Base-by-base conservation (phyloP, 2,888 invertebrate genomes). In the Sepioteuthis lessoniana region DNA sequence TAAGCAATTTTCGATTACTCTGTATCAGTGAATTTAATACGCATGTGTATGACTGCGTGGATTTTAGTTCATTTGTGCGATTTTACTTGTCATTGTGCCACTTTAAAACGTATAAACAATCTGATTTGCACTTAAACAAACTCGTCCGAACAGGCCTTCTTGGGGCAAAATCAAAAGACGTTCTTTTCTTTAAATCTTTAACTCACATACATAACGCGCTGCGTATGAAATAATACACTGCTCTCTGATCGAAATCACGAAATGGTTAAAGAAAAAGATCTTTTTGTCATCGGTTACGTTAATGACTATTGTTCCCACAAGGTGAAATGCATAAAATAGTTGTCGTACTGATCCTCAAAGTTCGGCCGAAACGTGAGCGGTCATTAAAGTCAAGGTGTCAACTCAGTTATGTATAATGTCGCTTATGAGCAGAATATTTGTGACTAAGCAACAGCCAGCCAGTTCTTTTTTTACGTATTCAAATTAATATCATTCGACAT, bases 191-290 rank as follows among this genome's bases (percentile, higher is more conserved):
- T 60, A 28, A 31, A 60, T 31, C 5, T 60, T 31, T 60, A n/a
- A n/a, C n/a, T n/a, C n/a, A n/a, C n/a, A n/a, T n/a, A n/a, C 16
- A 35, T 76, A 76, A 76, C n/a, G 76, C n/a, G 3, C 76, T n/a
- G 76, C n/a, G n/a, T 76, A 76, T 76, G 76, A 76, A 76, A 76
- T 76, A 76, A 76, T 76, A 76, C 76, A n/a, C 76, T 35, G 76
- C 76, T 76, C 76, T n/a, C 76, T 76, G 76, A 76, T 76, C 76
- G 76, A 76, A 76, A 76, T 76, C 76, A 76, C 76, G 76, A 76
- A 76, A 35, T 76, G n/a, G 76, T 16, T 76, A 16, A 35, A 76
- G n/a, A 76, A 76, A 76, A 76, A n/a, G 35, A 76, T 35, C 76
- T 13, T 76, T 76, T 76, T 76, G 76, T 76, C 76, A 76, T 76